phyloP scores from a whole-genome alignment of 2,797 vertebrate genomes.

The Schizothorax lantsangensis region DNA sequence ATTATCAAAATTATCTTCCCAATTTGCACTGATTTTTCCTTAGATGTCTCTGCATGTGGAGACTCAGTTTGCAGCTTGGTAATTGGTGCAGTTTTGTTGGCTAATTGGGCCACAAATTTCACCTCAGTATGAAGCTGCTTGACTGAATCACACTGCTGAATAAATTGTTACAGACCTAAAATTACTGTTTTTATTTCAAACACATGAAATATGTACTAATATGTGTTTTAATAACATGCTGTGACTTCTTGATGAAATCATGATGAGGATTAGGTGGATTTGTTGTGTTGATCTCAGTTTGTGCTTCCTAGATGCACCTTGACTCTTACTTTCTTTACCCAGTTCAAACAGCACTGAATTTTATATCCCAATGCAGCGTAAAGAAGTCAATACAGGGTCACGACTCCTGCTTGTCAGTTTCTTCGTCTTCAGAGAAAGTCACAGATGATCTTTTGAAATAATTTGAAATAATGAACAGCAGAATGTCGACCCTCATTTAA shows the following conservation, averaged over 20 bases:
- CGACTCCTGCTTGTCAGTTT: neutral
- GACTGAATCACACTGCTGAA: neutral
- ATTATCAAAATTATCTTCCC: neutral
- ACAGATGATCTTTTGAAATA: neutral
- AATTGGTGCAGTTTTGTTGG: neutral
- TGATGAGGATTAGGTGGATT: neutral
- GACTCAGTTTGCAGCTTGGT: neutral
- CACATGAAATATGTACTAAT: neutral
- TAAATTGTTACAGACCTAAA: neutral
- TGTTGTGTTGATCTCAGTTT: neutral
- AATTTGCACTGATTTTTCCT: neutral
- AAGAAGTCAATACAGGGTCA: neutral
- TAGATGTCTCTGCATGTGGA: neutral
- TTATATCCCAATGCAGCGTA: neutral
- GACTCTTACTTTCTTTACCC: neutral
- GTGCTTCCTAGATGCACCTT: neutral
- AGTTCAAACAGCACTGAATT: neutral
- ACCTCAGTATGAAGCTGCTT: neutral
- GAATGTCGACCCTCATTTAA: neutral
- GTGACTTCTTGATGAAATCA: neutral
- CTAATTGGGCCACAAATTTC: neutral
- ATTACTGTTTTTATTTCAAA: neutral
- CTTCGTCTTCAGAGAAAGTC: neutral
- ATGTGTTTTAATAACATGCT: neutral
- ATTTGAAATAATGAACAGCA: neutral